Base-by-base conservation (phyloP, 2,888 invertebrate genomes). In the Cylindroiulus punctatus region DNA sequence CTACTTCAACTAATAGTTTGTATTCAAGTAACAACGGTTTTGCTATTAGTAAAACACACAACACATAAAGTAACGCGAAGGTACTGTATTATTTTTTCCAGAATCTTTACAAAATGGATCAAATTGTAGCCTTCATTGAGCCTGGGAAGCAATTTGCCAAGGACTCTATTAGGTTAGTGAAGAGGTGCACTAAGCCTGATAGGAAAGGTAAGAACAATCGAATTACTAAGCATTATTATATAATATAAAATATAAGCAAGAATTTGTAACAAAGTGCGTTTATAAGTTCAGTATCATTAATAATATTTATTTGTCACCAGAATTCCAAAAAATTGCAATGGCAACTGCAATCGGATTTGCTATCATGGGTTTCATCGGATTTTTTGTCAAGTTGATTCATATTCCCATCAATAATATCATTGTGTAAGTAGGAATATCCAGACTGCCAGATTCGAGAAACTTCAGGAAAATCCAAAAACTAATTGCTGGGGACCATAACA, bases 281-380 rank as follows among this genome's bases (percentile, higher is more conserved):
- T 36, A 36, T 44, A 84, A n/a, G 26, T 22, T 10, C 22, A 44
- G 30, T 22, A 12, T 76, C 17, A 7, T n/a, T 22, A 26, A 19
- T 36, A 30, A 22, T 52, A 17, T 87, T 36, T 89, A 89, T 88
- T 88, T 92, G 94, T 57, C n/a, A 65, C 26, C 93, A 97, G 99
- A 99, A 92, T 99, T 99, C 92, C 98, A 99, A 92, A 99, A 99
- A 93, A 99, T 99, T 90, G 99, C 99, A 40, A 96, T 99, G 89
- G 99, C 99, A 87, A 99, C 99, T 87, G 99, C 99, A 5, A 98
- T 99, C 90, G 99, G 99, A 87, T 99, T 99, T 93, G 98, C 97
- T 92, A 98, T 99, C 91, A 99, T 99, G 99, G 99, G 99, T 87
- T 99, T 99, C 93, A 99, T 99, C 91, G 99, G 99, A 89, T 99